A percentile compares a stretch with the other conserved stretches of the same genome.
Conservation (phyloP, 2,797 vertebrate genomes). For the Podarcis lilfordi region DNA sequence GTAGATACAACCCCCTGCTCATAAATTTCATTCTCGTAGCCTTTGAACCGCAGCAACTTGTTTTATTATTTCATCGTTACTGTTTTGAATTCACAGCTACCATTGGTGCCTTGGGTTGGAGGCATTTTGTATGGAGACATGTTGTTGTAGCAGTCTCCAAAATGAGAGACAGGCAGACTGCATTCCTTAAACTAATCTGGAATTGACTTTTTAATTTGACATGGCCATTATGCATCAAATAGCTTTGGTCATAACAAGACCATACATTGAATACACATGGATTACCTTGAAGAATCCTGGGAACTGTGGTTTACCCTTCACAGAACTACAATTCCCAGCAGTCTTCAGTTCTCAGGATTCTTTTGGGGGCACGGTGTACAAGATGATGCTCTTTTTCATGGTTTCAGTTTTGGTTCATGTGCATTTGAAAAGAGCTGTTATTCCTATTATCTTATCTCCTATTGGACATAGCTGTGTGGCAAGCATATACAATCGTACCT, state of each 20-base stretch:
- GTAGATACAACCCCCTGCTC: neutral
- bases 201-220: neutral
- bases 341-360: too few relatives aligned
- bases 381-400: neutral
- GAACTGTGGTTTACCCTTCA: too few relatives aligned
- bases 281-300: too few relatives aligned
- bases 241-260: too few relatives aligned
- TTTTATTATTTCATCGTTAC: constrained; percentile 10
- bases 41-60: constrained; percentile 14
- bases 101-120: neutral
- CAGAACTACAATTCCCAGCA: too few relatives aligned
- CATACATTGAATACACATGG: too few relatives aligned
- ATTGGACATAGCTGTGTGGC: neutral
- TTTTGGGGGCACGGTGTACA: neutral
- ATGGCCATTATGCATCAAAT: neutral
- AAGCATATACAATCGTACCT: too few relatives aligned
- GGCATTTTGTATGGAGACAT: neutral
- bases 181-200: neutral
- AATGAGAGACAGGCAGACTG: neutral
- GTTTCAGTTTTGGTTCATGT: neutral
- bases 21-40: constrained; percentile 7
- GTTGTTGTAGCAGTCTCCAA: neutral
- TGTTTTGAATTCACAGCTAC: constrained; percentile 4
- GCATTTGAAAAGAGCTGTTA: neutral
- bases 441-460: neutral